A percentile compares a stretch with the other conserved stretches of the same genome.
phyloP scores from a whole-genome alignment of 2,797 vertebrate species.

The Potorous gilbertii region DNA sequence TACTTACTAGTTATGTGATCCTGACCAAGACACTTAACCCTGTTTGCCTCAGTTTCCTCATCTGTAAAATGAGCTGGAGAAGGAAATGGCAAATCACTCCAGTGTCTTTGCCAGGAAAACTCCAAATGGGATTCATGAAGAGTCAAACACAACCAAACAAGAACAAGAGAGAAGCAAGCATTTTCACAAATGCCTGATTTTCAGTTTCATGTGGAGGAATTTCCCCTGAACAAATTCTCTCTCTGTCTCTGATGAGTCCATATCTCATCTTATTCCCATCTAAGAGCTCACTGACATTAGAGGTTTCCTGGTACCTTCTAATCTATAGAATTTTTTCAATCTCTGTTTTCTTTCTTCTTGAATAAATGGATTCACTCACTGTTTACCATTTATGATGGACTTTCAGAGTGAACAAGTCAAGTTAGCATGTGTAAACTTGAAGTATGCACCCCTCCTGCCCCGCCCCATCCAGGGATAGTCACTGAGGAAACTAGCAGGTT shows the following conservation, averaged over 20 bases:
- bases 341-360: not conserved
- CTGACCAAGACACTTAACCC: not conserved
- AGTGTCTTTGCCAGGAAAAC: not conserved
- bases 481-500: not conserved
- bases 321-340: not conserved
- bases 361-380: not conserved
- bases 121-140: not conserved
- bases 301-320: not conserved
- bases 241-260: not conserved
- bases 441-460: not conserved
- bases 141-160: not conserved
- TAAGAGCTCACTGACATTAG: not conserved
- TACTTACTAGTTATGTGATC: not conserved
- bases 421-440: not conserved
- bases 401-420: not conserved
- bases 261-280: not conserved
- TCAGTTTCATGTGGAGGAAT: not conserved
- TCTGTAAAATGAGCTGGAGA: slow-evolving; percentile 7
- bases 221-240: not conserved
- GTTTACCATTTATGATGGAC: not conserved
- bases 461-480: no score
- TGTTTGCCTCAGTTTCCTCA: not conserved
- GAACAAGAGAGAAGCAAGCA: not conserved
- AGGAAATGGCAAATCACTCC: not conserved
- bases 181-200: not conserved